A percentile compares a stretch with the other conserved stretches of the same genome.
Conservation (phyloP, 2,113 vertebrate species). For the Saccopteryx bilineata region DNA sequence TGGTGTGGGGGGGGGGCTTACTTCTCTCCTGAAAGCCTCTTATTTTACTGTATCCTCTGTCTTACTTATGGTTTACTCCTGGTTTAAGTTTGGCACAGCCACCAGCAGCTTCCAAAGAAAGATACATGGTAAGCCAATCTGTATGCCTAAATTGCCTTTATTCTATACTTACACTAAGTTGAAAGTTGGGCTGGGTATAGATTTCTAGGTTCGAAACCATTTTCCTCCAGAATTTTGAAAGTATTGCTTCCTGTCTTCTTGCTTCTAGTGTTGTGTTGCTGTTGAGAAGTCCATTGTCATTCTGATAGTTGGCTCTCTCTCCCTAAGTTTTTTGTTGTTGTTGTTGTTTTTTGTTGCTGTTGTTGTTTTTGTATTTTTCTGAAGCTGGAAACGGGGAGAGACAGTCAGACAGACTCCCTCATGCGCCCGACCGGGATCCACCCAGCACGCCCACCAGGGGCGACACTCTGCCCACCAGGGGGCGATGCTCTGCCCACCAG, state of each 20-base stretch:
- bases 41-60: background rate
- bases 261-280: background rate
- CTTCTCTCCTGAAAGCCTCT: background rate
- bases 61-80: background rate
- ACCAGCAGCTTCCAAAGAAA: background rate
- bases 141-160: background rate
- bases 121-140: background rate
- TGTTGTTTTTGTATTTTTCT: too few relatives aligned
- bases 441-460: too few relatives aligned
- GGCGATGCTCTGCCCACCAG: too few relatives aligned
- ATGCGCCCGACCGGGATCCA: too few relatives aligned
- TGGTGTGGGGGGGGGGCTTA: background rate
- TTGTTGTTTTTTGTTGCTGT: too few relatives aligned
- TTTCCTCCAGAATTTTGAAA: background rate
- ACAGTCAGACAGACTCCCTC: too few relatives aligned
- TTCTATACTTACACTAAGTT: background rate
- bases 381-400: too few relatives aligned
- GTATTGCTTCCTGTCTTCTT: background rate
- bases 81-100: background rate
- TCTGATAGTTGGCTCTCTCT: background rate
- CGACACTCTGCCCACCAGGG: too few relatives aligned
- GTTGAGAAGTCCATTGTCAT: background rate
- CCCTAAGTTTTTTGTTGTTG: constrained; percentile 27
- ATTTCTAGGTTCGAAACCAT: background rate
- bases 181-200: background rate